A percentile compares a stretch with the other conserved stretches of the same genome.
These are phyloP conservation scores for Leptopilina drosophilae DNA, from an alignment of 2,888 invertebrate species.

Conservation along the genomic window DNA sequence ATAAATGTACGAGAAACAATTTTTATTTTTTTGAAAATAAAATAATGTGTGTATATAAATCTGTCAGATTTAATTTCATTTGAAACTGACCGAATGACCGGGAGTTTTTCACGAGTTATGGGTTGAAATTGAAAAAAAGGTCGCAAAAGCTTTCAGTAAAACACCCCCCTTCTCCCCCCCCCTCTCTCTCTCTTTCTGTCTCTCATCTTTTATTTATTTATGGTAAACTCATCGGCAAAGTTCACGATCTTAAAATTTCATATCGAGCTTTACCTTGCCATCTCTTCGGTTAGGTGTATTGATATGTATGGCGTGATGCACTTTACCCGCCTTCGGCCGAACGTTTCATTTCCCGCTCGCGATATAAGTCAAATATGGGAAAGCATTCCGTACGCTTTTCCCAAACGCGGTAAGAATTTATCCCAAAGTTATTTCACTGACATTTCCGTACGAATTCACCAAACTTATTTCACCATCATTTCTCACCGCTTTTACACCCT, in stretches of 20 bases:
- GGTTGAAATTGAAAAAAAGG: slow-evolving; percentile 39
- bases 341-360: slow-evolving; percentile 64
- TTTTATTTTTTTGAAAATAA: background rate
- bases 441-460: slow-evolving; percentile 44
- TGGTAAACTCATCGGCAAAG: slow-evolving; percentile 67
- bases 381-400: slow-evolving; percentile 52
- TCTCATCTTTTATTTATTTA: slow-evolving; percentile 73
- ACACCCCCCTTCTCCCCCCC: slow-evolving; percentile 50
- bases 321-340: slow-evolving; percentile 60
- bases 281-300: slow-evolving; percentile 56
- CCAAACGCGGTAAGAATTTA: slow-evolving; percentile 56
- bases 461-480: slow-evolving; percentile 25
- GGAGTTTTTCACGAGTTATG: slow-evolving; percentile 40
- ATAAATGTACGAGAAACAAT: background rate
- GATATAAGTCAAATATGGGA: slow-evolving; percentile 55
- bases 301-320: slow-evolving; percentile 65
- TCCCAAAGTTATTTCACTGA: slow-evolving; percentile 52
- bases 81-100: slow-evolving; percentile 56
- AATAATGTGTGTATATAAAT: background rate
- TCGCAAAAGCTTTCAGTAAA: slow-evolving; percentile 46
- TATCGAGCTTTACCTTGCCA: slow-evolving; percentile 57
- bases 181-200: background rate
- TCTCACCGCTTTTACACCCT: slow-evolving; percentile 11
- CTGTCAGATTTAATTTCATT: slow-evolving; percentile 44
- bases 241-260: slow-evolving; percentile 70